These are phyloP conservation scores for Dasyurus viverrinus DNA, from an alignment of 2,113 vertebrate species.

Conservation along the genomic window DNA sequence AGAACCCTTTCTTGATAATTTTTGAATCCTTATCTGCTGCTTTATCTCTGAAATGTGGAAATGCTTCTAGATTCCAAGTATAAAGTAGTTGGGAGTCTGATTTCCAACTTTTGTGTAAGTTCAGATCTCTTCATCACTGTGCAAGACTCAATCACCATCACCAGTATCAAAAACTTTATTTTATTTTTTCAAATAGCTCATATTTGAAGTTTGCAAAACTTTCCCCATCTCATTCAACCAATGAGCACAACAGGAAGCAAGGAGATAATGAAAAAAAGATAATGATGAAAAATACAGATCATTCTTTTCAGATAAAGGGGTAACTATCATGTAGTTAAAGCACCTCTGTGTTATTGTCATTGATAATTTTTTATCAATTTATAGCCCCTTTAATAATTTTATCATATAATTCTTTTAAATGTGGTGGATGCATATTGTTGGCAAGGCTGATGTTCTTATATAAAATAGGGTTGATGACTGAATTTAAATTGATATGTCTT, in stretches of 20 bases:
- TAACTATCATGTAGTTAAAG: neutral
- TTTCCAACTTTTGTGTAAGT: neutral
- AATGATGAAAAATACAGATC: slow-evolving; percentile 28
- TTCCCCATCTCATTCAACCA: slow-evolving; percentile 34
- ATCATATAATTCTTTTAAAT: no score
- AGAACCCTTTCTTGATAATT: neutral
- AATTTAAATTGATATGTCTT: slow-evolving; percentile 41
- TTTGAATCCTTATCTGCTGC: slow-evolving; percentile 50
- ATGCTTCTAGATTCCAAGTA: neutral
- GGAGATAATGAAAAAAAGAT: slow-evolving; percentile 31
- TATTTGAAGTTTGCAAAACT: slow-evolving; percentile 34
- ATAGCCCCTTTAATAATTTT: no score
- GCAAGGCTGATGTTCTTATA: neutral
- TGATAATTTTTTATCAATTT: no score
- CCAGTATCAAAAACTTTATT: slow-evolving; percentile 48
- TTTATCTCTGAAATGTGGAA: no score
- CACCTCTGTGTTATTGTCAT: no score
- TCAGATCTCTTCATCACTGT: neutral
- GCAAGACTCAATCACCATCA: slow-evolving; percentile 18
- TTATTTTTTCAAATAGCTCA: neutral
- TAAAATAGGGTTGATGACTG: neutral
- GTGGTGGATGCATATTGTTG: neutral
- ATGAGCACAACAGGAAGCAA: slow-evolving; percentile 62
- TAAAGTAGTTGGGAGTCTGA: neutral
- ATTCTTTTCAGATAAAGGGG: slow-evolving; percentile 32